A percentile compares a stretch with the other conserved stretches of the same genome.
These are phyloP conservation scores for Diarsia mendica DNA, from an alignment of 2,888 invertebrate species.

Conservation along the genomic window DNA sequence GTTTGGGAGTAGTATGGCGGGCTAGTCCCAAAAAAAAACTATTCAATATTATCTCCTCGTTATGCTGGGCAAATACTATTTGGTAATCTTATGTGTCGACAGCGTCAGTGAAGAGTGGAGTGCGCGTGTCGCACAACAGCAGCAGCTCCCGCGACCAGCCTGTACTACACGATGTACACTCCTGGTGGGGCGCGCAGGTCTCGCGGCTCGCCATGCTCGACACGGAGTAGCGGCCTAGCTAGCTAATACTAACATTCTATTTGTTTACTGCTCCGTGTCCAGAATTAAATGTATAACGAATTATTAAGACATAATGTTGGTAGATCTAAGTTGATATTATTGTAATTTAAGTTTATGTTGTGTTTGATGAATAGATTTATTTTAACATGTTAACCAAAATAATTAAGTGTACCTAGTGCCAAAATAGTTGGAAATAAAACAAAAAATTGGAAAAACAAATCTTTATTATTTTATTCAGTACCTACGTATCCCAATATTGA, in stretches of 20 bases:
- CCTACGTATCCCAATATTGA: slow-evolving; percentile 11
- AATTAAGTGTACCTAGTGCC: slow-evolving; percentile 52
- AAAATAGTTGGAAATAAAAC: slow-evolving; percentile 51
- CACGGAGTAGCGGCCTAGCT: slow-evolving; percentile 7
- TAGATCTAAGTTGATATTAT: slow-evolving; percentile 1
- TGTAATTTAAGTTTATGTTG: slow-evolving; percentile 3
- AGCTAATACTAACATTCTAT: slow-evolving; percentile 1
- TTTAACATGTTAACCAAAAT: slow-evolving; percentile 31
- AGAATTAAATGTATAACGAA: background rate
- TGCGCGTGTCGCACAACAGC: slow-evolving; percentile 62
- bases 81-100: background rate
- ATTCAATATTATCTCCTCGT: background rate
- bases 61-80: background rate
- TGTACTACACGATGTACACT: slow-evolving; percentile 93
- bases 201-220: slow-evolving; percentile 87
- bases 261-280: slow-evolving; percentile 14
- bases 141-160: slow-evolving; percentile 67
- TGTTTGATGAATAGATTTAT: slow-evolving; percentile 28
- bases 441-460: slow-evolving; percentile 16
- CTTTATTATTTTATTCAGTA: slow-evolving; percentile 34
- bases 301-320: slow-evolving; percentile 10
- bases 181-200: slow-evolving; percentile 96
- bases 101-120: slow-evolving; percentile 76
- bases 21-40: background rate
- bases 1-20: no score